phyloP scores from a whole-genome alignment of 2,797 vertebrate species.

The Pipistrellus kuhlii region DNA sequence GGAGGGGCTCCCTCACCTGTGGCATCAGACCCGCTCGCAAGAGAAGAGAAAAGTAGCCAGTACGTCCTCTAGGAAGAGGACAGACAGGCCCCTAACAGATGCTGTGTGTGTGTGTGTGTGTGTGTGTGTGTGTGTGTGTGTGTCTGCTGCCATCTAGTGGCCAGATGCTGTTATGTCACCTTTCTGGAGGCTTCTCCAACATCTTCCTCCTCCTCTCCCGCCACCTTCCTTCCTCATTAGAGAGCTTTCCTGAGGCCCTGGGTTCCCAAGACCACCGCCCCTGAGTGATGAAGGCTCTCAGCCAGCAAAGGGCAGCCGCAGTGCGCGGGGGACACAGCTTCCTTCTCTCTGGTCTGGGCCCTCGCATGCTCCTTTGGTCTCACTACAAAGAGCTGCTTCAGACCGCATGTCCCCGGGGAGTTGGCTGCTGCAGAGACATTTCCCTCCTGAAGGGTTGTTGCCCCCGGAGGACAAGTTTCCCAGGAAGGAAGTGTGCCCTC shows the following conservation, averaged over 20 bases:
- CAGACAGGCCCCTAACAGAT: accelerated
- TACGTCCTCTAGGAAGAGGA: neutral
- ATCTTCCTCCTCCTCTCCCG: accelerated
- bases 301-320: neutral
- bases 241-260: accelerated
- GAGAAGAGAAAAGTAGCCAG: too few relatives aligned
- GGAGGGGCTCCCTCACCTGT: neutral
- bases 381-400: constrained; percentile 1
- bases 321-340: neutral
- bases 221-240: neutral
- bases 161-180: constrained; percentile 40
- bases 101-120: constrained; percentile 13
- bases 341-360: neutral
- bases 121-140: neutral
- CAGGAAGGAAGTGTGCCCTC: neutral
- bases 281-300: neutral
- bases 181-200: accelerated
- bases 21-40: neutral
- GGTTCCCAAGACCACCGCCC: neutral
- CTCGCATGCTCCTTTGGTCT: neutral
- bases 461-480: neutral
- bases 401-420: neutral
- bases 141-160: constrained; percentile 86
- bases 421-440: neutral
- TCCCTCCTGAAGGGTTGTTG: neutral